These are phyloP conservation scores for Chloroceryle aenea DNA, from an alignment of 2,113 vertebrate genomes.

Conservation along the genomic window DNA sequence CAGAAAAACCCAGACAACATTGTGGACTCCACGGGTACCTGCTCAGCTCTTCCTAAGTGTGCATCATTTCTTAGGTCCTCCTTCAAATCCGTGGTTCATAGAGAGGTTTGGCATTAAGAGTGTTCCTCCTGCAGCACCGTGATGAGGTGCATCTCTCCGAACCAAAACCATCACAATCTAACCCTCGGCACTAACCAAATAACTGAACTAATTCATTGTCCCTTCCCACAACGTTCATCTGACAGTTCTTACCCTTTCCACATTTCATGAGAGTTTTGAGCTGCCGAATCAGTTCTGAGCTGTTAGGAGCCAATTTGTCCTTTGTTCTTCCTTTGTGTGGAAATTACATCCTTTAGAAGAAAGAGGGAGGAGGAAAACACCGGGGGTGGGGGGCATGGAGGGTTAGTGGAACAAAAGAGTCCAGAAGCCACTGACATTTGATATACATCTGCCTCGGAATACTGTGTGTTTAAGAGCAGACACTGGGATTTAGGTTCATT, in stretches of 20 bases:
- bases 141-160: not conserved
- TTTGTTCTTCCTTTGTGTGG: not conserved
- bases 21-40: not conserved
- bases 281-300: not conserved
- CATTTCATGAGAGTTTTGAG: not conserved
- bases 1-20: not conserved
- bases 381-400: accelerated
- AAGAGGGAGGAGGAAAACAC: not conserved
- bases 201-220: not conserved
- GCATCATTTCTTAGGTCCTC: accelerated
- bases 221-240: not conserved
- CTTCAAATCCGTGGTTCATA: not conserved
- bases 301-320: not conserved
- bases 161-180: not conserved
- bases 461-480: not conserved
- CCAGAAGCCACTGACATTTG: not conserved
- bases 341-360: not conserved
- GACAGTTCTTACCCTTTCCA: not conserved
- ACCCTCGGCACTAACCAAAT: not conserved
- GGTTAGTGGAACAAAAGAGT: not conserved
- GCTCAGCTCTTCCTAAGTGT: not conserved
- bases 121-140: accelerated
- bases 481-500: not conserved
- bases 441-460: not conserved
- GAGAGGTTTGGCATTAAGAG: accelerated